These are phyloP conservation scores for Metopolophium dirhodum DNA, from an alignment of 1,140 invertebrate genomes.

Conservation along the genomic window DNA sequence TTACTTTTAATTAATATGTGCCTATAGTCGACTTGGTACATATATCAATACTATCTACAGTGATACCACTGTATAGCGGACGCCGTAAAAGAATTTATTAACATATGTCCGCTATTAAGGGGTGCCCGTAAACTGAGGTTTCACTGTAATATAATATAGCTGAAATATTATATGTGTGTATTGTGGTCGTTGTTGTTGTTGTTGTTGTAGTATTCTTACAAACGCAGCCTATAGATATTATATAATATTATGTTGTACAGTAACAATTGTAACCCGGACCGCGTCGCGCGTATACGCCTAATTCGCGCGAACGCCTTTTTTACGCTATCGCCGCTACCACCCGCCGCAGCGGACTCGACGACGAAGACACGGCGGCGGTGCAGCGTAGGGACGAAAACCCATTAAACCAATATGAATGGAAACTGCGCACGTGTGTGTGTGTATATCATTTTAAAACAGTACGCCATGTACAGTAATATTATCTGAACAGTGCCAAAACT, in stretches of 20 bases:
- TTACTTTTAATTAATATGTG: neutral
- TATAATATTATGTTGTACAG: neutral
- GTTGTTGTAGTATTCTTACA: neutral
- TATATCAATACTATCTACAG: neutral
- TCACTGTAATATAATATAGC: neutral
- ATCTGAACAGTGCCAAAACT: slow-evolving; percentile 30
- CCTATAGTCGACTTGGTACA: neutral
- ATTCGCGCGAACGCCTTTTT: neutral
- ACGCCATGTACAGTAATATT: neutral
- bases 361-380: neutral
- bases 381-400: slow-evolving; percentile 24
- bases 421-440: neutral
- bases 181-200: too few species aligned
- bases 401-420: slow-evolving; percentile 20
- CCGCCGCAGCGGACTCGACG: neutral
- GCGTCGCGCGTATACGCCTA: neutral
- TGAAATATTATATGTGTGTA: neutral
- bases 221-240: neutral
- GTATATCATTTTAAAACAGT: slow-evolving; percentile 23
- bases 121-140: neutral
- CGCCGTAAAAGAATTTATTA: neutral
- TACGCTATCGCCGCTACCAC: neutral
- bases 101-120: neutral
- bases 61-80: neutral
- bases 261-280: neutral